A percentile compares a stretch with the other conserved stretches of the same genome.
Conservation (phyloP, 92 coral and sea anemone species). For the Epizoanthus scotinus region DNA sequence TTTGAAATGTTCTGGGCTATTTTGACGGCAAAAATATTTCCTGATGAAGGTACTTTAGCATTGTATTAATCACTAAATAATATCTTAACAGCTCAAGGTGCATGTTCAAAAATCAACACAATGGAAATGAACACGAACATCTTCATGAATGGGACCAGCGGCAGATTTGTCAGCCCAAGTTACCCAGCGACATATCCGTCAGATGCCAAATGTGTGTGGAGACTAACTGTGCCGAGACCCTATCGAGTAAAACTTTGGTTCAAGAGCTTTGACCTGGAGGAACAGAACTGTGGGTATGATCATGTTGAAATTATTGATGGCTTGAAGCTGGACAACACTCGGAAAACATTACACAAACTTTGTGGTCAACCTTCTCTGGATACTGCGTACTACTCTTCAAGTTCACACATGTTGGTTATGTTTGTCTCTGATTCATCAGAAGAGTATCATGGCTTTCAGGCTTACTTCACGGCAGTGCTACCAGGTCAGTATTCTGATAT, state of each 20-base stretch:
- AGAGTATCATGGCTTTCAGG: conserved; percentile 50
- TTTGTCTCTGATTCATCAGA: conserved; percentile 53
- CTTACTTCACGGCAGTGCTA: conserved; percentile 34
- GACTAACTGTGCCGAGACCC: conserved; percentile 38
- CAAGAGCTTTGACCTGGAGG: conserved; percentile 33
- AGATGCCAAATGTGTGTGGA: conserved; percentile 54
- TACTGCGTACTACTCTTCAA: conserved; percentile 37
- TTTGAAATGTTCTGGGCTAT: too few relatives aligned
- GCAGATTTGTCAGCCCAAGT: conserved; percentile 44
- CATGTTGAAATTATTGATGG: conserved; percentile 62
- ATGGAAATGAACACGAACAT: conserved; percentile 36
- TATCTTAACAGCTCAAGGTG: conserved; percentile 13
- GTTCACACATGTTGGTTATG: conserved; percentile 42
- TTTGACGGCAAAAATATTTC: too few relatives aligned
- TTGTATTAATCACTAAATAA: too few relatives aligned
- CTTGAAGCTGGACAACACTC: conserved; percentile 7
- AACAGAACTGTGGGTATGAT: conserved; percentile 50
- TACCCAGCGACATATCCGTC: conserved; percentile 53
- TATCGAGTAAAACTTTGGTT: conserved; percentile 35
- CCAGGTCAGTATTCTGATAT: conserved; percentile 45
- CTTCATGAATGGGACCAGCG: conserved; percentile 27
- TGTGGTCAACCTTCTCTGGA: conserved; percentile 22
- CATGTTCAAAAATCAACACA: conserved; percentile 32
- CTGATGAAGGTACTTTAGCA: too few relatives aligned
- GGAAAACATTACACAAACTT: conserved; percentile 22